Evolutionary conservation across 2,888 invertebrate species (phyloP).

Genomic region (Drosophila setosimentum): DNA sequence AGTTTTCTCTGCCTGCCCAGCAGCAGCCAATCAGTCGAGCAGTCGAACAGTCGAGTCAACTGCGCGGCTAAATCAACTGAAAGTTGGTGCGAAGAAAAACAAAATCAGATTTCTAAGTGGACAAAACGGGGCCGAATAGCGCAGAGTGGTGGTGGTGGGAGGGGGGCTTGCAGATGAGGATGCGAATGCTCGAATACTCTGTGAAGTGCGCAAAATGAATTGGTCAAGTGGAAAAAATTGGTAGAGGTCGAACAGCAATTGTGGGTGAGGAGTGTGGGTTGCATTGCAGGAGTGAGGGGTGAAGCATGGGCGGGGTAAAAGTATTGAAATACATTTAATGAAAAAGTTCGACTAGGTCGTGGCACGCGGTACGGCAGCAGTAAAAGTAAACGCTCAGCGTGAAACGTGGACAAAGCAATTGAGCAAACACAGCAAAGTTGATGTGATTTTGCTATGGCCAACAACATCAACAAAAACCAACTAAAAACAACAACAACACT

Average conservation of each 20-base stretch:
- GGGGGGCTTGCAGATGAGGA: conserved; percentile 2
- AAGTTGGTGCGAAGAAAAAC: conserved; percentile 78
- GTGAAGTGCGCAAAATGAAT: conserved; percentile 75
- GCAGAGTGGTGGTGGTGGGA: not conserved
- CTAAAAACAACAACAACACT: conserved; percentile 21
- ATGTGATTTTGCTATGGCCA: conserved; percentile 73
- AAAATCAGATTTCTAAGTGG: conserved; percentile 69
- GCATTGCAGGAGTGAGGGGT: not conserved
- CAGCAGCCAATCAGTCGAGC: conserved; percentile 59
- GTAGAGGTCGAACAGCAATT: conserved; percentile 40
- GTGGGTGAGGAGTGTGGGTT: not conserved
- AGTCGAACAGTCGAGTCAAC: conserved; percentile 59
- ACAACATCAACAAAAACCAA: conserved; percentile 32
- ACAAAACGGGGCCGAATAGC: not conserved
- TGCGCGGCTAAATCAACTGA: conserved; percentile 76
- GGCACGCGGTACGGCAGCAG: not conserved
- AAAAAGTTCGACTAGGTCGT: conserved; percentile 69
- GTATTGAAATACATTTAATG: conserved; percentile 79
- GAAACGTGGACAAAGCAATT: conserved; percentile 49
- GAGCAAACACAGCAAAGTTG: conserved; percentile 63
- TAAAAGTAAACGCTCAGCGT: conserved; percentile 23
- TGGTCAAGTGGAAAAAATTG: conserved; percentile 80
- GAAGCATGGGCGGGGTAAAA: conserved; percentile 43
- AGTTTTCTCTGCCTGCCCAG: conserved; percentile 36
- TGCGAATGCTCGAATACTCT: conserved; percentile 23